Conservation (phyloP, 2,888 invertebrate genomes). For the Morinoia aosen region DNA sequence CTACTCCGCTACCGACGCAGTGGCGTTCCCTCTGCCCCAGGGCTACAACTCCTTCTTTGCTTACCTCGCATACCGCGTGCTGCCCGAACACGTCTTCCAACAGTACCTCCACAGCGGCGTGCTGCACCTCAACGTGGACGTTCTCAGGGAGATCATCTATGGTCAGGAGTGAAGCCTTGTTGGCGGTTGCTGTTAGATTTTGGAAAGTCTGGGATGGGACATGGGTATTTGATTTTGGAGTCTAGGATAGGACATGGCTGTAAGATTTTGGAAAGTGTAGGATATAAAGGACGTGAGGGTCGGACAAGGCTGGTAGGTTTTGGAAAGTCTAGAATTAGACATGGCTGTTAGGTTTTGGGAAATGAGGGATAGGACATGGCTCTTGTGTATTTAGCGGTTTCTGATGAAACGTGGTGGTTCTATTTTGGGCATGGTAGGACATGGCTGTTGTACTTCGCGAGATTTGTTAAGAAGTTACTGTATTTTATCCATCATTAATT, state of each 20-base stretch:
- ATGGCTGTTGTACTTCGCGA: too few species aligned
- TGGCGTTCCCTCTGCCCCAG: slow-evolving; percentile 87
- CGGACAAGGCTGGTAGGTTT: too few species aligned
- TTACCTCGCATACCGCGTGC: slow-evolving; percentile 84
- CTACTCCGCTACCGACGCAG: slow-evolving; percentile 82
- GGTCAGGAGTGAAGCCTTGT: slow-evolving; percentile 74
- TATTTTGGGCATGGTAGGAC: too few species aligned
- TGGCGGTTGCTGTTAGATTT: not conserved
- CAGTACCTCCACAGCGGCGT: slow-evolving; percentile 88
- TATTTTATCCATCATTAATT: too few species aligned
- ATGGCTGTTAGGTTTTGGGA: not conserved
- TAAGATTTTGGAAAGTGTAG: too few species aligned
- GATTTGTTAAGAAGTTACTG: too few species aligned
- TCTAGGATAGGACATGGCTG: too few species aligned
- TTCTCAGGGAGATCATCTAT: slow-evolving; percentile 86
- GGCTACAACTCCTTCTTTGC: slow-evolving; percentile 92
- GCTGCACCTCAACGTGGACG: slow-evolving; percentile 88
- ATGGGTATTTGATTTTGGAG: not conserved
- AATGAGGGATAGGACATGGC: too few species aligned
- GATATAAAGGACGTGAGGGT: too few species aligned
- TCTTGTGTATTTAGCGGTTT: too few species aligned
- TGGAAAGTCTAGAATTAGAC: too few species aligned
- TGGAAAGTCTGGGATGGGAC: not conserved
- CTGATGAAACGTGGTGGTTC: too few species aligned
- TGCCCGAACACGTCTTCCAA: slow-evolving; percentile 83